Conservation (phyloP, 1,140 invertebrate genomes). For the Hirudo medicinalis region DNA sequence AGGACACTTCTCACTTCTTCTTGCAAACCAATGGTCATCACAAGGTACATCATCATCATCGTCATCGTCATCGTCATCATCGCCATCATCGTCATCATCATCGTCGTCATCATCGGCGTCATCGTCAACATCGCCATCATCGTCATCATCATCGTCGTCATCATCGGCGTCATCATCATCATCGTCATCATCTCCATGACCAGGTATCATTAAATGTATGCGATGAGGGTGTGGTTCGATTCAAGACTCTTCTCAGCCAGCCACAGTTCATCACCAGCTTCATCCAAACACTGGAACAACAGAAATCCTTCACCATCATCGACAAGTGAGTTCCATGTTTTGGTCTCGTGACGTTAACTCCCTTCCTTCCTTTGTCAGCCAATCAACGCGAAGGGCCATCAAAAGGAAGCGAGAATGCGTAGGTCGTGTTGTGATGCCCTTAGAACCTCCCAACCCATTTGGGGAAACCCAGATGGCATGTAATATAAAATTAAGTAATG, state of each 20-base stretch:
- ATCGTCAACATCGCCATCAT: background rate
- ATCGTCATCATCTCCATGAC: background rate
- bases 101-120: background rate
- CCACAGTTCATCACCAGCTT: conserved; percentile 95
- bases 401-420: background rate
- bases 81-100: background rate
- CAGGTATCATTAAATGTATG: conserved; percentile 46
- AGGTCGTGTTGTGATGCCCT: background rate
- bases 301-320: conserved; percentile 77
- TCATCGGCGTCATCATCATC: background rate
- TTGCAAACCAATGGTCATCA: too few relatives aligned
- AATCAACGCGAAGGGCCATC: background rate
- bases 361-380: background rate
- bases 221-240: conserved; percentile 81
- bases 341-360: conserved; percentile 27
- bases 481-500: background rate
- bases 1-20: conserved; percentile 17
- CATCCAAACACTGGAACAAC: conserved; percentile 90
- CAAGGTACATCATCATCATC: too few relatives aligned
- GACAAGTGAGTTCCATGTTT: conserved; percentile 49
- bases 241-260: conserved; percentile 91
- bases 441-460: background rate
- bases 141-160: background rate
- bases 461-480: background rate
- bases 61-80: too few relatives aligned